Evolutionary conservation across 2,888 invertebrate species (phyloP), one percentile per base, ranked within the genome.

Genomic region (Calameuta filiformis): DNA sequence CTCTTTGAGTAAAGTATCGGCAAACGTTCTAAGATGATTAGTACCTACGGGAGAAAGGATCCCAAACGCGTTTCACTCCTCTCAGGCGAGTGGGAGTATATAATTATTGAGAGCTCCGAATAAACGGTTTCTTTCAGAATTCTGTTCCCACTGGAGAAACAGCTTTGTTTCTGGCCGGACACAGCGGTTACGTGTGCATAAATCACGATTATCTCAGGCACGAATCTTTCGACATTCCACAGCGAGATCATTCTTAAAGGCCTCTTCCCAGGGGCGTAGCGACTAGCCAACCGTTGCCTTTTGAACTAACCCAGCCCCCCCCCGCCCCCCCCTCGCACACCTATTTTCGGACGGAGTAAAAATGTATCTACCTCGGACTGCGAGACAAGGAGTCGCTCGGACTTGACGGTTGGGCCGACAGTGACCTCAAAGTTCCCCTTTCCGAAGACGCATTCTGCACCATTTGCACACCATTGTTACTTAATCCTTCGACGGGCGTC

Each of bases 371-470:
- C 91, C 91, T 89, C 35, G 91, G 89, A 79, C 89, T 90, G 73
- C 85, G 88, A 15, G 85, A 81, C 76, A 89, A 83, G 40, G 90
- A 90, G 76, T 90, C 88, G 77, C 81, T 88, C 12, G 89, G 88
- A 73, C 89, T 90, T 56, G 89, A 83, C 81, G 88, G 92, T 91
- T 77, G 93, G 87, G 87, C 92, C 73, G 94, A 94, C 12, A 95
- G 90, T 77, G 94, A 94, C 81, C 94, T 93, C 23, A 95, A 88
- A 11, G 94, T 94, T 75, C 94, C 94, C 34, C 94, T 93, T 11
- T 94, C 94, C 79, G 93, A 92, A 23, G 93, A 93, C 30, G 94
- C 93, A 85, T 94, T 94, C 86, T 94, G 94, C 6, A 94, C 94
- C 93, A 94, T 94, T 91, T 94, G 94, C 40, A 94, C 93, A 12